These are phyloP conservation scores for Pseudococcus longispinus DNA, from an alignment of 2,888 invertebrate genomes.

Conservation along the genomic window DNA sequence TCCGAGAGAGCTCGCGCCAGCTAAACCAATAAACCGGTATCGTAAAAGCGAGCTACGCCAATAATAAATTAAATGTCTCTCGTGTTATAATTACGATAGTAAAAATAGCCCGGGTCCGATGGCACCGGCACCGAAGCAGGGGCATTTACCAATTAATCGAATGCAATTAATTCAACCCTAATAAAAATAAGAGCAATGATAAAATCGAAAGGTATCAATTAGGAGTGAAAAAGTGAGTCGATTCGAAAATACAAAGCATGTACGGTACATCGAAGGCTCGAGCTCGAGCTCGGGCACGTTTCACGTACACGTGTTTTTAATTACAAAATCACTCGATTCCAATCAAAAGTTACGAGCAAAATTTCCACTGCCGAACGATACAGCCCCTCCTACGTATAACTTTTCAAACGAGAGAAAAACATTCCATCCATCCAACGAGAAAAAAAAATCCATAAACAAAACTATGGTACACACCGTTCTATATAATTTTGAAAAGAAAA, in stretches of 20 bases:
- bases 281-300: background rate
- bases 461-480: background rate
- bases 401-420: background rate
- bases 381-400: background rate
- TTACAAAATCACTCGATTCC: slow-evolving; percentile 1
- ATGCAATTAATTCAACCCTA: background rate
- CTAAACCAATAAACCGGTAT: slow-evolving; percentile 5
- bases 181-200: background rate
- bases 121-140: background rate
- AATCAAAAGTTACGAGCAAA: background rate
- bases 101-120: background rate
- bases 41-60: slow-evolving; percentile 2
- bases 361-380: background rate
- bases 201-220: slow-evolving; percentile 12
- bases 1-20: background rate
- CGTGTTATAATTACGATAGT: background rate
- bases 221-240: background rate
- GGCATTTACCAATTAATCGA: slow-evolving; percentile 8
- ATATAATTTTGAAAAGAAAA: background rate
- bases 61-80: slow-evolving; percentile 5
- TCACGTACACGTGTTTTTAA: background rate
- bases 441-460: background rate
- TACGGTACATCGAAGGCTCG: background rate
- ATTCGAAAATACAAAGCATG: background rate
- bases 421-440: background rate